Evolutionary conservation across 1,140 invertebrate species (phyloP).

Genomic region (Thaumetopoea pityocampa): DNA sequence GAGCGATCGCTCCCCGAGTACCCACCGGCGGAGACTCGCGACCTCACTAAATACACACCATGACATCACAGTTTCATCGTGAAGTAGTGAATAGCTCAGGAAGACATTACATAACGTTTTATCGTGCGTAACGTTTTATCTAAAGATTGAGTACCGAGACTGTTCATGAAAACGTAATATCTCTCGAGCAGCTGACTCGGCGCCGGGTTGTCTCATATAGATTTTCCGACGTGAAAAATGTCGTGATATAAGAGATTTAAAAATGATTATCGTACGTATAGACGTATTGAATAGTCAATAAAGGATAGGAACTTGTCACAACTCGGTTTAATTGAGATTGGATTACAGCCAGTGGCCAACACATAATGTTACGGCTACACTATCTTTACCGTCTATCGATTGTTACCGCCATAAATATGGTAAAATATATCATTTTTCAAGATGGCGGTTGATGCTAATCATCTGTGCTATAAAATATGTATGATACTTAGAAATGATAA

Average conservation of each 20-base stretch:
- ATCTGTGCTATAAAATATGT: too few species aligned
- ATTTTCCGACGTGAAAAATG: constrained; percentile 6
- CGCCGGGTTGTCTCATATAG: constrained; percentile 11
- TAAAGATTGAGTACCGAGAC: constrained; percentile 17
- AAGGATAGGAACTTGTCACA: neutral
- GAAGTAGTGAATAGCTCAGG: constrained; percentile 2
- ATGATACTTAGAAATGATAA: too few species aligned
- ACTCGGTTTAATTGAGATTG: constrained; percentile 51
- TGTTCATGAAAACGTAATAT: constrained; percentile 26
- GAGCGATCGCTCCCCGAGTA: neutral
- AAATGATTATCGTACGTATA: constrained; percentile 3
- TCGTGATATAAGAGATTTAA: constrained; percentile 3
- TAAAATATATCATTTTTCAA: too few species aligned
- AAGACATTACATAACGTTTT: constrained; percentile 8
- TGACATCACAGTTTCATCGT: constrained; percentile 4
- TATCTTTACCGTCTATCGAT: too few species aligned
- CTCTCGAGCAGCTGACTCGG: constrained; percentile 22
- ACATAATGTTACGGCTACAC: too few species aligned
- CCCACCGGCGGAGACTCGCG: neutral
- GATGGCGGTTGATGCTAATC: too few species aligned
- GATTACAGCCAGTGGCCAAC: constrained; percentile 48
- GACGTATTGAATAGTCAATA: constrained; percentile 2
- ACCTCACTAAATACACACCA: neutral
- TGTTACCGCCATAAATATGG: too few species aligned
- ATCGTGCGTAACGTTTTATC: too few species aligned